Base-by-base conservation (phyloP, 2,888 invertebrate genomes). In the Agapostemon virescens region DNA sequence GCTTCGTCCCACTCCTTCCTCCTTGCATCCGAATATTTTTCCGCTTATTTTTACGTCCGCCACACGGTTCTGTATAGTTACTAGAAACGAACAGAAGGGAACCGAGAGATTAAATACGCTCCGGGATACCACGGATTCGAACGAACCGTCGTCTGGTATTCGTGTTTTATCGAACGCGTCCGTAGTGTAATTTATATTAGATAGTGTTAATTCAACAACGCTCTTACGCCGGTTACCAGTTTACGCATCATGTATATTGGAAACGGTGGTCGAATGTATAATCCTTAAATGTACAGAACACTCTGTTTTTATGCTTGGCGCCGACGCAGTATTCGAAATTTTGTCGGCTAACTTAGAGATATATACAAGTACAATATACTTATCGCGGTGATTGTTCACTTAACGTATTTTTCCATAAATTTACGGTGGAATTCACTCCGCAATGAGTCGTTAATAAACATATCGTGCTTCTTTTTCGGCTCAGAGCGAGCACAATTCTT, bases 361-460 rank as follows among this genome's bases (percentile, higher is more conserved):
- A 85, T 86, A 45, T 86, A 86, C 86, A 87, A 17, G 30, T 6
- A 45, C 30, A 13, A 33, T 70, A 40, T 52, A 36, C n/a, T 69
- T 36, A 45, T 80, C 36, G 5, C 7, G 15, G 13, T n/a, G 30
- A 17, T 45, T 30, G 5, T 70, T 89, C 95, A 99, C 93, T 99
- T 99, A 4, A 99, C 98, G 94, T 99, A 99, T 94, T 99, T 99
- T 90, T 99, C 99, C 99, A 99, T 99, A 92, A 99, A 99, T 93
- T 99, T 99, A 91, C 98, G 97, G 93, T 99, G 99, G 92, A 99
- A 99, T 92, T 99, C 99, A 63, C 99, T 99, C 86, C 99, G 95
- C 74, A 99, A 93, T 0, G 99, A 98, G 92, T 99, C 99, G 93
- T 99, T 99, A 82, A 99, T 98, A 91, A 99, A 99, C 36, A 96